Percentiles rank a stretch among this genome's conserved stretches.
Evolutionary conservation across 2,797 vertebrate genomes (phyloP).

Genomic region (Danio kyathit): DNA sequence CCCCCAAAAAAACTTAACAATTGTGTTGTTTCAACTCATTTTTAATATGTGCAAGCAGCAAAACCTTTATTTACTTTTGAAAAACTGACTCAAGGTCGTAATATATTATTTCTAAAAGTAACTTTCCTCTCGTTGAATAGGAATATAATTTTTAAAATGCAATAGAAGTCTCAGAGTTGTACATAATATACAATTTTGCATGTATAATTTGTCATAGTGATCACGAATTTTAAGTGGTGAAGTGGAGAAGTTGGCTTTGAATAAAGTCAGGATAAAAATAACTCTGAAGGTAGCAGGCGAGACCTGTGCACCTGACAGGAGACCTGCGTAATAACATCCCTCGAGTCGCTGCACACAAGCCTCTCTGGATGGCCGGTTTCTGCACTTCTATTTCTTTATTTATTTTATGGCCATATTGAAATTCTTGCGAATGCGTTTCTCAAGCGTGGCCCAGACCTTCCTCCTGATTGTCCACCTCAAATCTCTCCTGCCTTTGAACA

Average conservation of each 20-base stretch:
- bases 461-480: constrained; percentile 38
- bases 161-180: too few relatives aligned
- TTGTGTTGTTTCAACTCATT: too few relatives aligned
- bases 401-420: neutral
- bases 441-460: constrained; percentile 4
- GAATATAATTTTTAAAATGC: too few relatives aligned
- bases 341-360: neutral
- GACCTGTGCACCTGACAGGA: constrained; percentile 12
- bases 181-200: too few relatives aligned
- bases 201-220: neutral
- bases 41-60: too few relatives aligned
- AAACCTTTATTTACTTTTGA: too few relatives aligned
- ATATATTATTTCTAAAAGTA: too few relatives aligned
- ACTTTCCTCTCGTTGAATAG: too few relatives aligned
- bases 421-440: neutral
- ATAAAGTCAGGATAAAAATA: neutral
- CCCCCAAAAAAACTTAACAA: too few relatives aligned
- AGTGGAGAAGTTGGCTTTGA: neutral
- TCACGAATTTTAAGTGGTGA: too few relatives aligned
- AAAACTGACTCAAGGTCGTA: too few relatives aligned
- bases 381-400: neutral
- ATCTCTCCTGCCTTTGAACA: constrained; percentile 48
- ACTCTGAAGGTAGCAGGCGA: neutral
- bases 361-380: neutral
- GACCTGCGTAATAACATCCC: neutral